Evolutionary conservation across 1,140 invertebrate genomes (phyloP).

Genomic region (Scaptomyza montana): DNA sequence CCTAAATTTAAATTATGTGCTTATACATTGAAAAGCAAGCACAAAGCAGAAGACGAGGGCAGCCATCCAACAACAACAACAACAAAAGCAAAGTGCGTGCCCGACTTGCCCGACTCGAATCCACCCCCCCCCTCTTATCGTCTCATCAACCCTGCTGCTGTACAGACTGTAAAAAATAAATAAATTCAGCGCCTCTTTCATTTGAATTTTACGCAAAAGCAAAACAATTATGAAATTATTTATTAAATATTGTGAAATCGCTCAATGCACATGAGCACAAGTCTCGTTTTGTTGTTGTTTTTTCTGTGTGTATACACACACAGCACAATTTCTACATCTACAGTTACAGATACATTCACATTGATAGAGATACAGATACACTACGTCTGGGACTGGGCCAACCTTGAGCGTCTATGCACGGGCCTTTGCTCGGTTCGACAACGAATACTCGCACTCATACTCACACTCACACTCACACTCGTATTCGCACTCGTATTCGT

Average conservation of each 20-base stretch:
- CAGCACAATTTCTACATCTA: slow-evolving; percentile 7
- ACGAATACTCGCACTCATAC: slow-evolving; percentile 10
- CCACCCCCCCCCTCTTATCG: neutral
- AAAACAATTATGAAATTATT: slow-evolving; percentile 81
- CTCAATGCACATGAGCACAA: slow-evolving; percentile 59
- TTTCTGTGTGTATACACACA: neutral
- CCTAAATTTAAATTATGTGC: slow-evolving; percentile 77
- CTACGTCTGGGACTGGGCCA: slow-evolving; percentile 44
- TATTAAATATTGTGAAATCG: slow-evolving; percentile 81
- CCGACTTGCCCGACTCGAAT: slow-evolving; percentile 7
- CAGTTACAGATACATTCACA: slow-evolving; percentile 4
- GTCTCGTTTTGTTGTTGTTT: slow-evolving; percentile 1
- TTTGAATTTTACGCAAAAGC: slow-evolving; percentile 68
- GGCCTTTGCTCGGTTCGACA: slow-evolving; percentile 32
- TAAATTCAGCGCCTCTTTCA: slow-evolving; percentile 56
- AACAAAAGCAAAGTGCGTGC: slow-evolving; percentile 52
- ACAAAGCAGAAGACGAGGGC: slow-evolving; percentile 20
- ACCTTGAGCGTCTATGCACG: slow-evolving; percentile 61
- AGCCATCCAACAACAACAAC: slow-evolving; percentile 20
- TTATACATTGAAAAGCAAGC: slow-evolving; percentile 49
- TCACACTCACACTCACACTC: neutral
- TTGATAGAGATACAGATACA: neutral
- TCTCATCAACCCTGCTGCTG: neutral
- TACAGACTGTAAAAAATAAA: slow-evolving; percentile 15
- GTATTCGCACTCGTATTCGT: slow-evolving; percentile 14